A percentile compares a stretch with the other conserved stretches of the same genome.
These are phyloP conservation scores for Enteromius paludinosus DNA, from an alignment of 2,797 vertebrate species.

Conservation along the genomic window DNA sequence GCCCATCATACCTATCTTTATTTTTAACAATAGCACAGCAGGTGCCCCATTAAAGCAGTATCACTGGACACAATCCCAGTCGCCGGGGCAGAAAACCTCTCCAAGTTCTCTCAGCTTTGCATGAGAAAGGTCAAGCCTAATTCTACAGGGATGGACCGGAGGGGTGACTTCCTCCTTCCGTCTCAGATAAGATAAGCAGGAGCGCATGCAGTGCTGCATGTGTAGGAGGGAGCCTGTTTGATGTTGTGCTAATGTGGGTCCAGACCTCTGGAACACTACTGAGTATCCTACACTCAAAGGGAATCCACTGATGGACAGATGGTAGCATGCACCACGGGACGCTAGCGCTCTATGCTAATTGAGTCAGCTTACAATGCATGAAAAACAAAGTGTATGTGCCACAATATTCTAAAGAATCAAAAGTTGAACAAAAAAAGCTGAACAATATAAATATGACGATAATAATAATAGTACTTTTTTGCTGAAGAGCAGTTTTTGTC, in stretches of 20 bases:
- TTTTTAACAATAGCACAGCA: slow-evolving; percentile 40
- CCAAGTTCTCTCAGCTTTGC: slow-evolving; percentile 64
- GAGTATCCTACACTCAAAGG: slow-evolving; percentile 56
- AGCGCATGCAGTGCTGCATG: slow-evolving; percentile 48
- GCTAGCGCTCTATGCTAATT: neutral
- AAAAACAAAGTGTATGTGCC: neutral
- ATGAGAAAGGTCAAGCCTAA: slow-evolving; percentile 70
- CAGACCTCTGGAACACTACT: slow-evolving; percentile 60
- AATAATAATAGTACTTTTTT: neutral
- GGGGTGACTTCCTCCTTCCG: slow-evolving; percentile 69
- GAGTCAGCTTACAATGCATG: neutral
- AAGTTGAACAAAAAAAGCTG: neutral
- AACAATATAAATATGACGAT: neutral
- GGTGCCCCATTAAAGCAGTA: slow-evolving; percentile 37
- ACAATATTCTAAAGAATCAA: neutral
- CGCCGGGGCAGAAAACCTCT: slow-evolving; percentile 47
- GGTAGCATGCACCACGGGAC: slow-evolving; percentile 55
- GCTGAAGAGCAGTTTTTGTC: neutral
- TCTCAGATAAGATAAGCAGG: slow-evolving; percentile 65
- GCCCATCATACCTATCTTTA: slow-evolving; percentile 34
- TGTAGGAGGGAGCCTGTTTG: slow-evolving; percentile 60
- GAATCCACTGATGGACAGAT: slow-evolving; percentile 62
- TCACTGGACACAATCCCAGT: slow-evolving; percentile 30
- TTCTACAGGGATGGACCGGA: slow-evolving; percentile 59
- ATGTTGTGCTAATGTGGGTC: slow-evolving; percentile 62